A percentile compares a stretch with the other conserved stretches of the same genome.
These are phyloP conservation scores for Scelioninae gen. 1 DNA, from an alignment of 2,888 invertebrate genomes.

Conservation along the genomic window DNA sequence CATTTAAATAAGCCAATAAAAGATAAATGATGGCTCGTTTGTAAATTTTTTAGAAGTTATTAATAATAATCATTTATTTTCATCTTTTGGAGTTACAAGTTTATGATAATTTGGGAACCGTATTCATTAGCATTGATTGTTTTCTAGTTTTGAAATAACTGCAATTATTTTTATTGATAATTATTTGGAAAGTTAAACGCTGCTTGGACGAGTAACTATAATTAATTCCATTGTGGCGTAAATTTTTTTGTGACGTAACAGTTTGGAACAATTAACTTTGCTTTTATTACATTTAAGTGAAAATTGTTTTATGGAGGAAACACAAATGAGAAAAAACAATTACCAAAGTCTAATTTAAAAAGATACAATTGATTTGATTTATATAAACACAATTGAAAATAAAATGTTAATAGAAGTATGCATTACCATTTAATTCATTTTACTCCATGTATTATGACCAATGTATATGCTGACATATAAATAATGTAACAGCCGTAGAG, in stretches of 20 bases:
- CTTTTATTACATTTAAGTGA: constrained; percentile 13
- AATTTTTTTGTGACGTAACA: constrained; percentile 21
- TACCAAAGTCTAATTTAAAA: neutral
- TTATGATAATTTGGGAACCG: neutral
- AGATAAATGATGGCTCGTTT: neutral
- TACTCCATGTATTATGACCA: too few species aligned
- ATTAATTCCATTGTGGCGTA: constrained; percentile 14
- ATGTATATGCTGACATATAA: too few species aligned
- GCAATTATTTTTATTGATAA: constrained; percentile 7
- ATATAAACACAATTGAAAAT: neutral
- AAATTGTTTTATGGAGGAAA: constrained; percentile 33
- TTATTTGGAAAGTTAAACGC: constrained; percentile 2
- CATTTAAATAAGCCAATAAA: neutral
- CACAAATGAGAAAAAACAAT: constrained; percentile 21
- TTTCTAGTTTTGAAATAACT: neutral
- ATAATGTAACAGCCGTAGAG: too few species aligned
- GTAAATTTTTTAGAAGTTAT: too few species aligned
- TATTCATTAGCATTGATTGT: neutral
- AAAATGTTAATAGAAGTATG: neutral
- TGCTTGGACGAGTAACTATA: neutral
- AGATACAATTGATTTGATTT: constrained; percentile 18
- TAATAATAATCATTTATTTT: too few species aligned
- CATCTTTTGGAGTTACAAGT: neutral
- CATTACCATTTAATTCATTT: too few species aligned
- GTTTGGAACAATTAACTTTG: constrained; percentile 28